phyloP scores from a whole-genome alignment of 2,113 vertebrate species.

The Sterrhoptilus dennistouni region DNA sequence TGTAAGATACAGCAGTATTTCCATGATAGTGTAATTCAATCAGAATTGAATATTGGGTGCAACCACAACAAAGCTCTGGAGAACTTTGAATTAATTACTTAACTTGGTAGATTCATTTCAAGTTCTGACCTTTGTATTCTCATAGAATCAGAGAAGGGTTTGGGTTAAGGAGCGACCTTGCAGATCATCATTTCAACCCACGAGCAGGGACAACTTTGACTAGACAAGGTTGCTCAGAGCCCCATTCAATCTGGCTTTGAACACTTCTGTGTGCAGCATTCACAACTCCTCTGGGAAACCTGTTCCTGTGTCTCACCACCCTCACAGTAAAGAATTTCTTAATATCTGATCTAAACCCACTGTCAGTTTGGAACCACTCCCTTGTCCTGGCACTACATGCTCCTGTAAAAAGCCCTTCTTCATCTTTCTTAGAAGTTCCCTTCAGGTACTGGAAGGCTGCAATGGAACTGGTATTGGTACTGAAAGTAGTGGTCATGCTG shows the following conservation, averaged over 20 bases:
- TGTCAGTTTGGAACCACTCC: background rate
- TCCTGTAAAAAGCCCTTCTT: background rate
- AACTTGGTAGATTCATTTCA: background rate
- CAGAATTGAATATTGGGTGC: background rate
- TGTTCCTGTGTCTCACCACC: background rate
- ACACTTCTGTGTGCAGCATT: rapidly evolving
- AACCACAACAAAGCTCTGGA: background rate
- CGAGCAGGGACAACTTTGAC: background rate
- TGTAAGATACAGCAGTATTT: background rate
- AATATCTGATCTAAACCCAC: background rate
- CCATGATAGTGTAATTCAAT: background rate
- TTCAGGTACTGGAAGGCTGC: background rate
- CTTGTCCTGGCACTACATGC: background rate
- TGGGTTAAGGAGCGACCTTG: background rate
- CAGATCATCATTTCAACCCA: background rate
- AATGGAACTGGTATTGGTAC: background rate
- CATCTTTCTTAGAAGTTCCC: background rate
- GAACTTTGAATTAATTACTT: background rate
- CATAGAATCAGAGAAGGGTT: background rate
- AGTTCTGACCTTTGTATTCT: background rate
- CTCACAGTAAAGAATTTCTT: background rate
- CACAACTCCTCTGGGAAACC: background rate
- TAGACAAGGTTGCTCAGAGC: background rate
- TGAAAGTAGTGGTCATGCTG: too few species aligned
- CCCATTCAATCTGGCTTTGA: background rate